Evolutionary conservation across 2,113 vertebrate species (phyloP).

Genomic region (Vimba vimba): DNA sequence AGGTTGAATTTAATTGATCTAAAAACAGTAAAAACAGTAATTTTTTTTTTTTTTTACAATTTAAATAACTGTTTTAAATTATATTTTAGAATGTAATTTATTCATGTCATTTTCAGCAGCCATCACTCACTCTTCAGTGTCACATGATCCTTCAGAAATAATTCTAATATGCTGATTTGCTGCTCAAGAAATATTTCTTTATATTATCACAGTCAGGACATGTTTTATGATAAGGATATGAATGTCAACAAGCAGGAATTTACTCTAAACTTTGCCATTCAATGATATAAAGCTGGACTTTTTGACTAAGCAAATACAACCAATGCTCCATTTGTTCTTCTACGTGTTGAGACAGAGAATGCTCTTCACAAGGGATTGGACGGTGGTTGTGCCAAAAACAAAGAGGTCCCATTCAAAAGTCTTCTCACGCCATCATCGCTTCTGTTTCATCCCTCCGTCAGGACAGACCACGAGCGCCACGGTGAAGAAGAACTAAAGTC

Average conservation of each 20-base stretch:
- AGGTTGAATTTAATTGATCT: not conserved
- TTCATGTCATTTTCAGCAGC: not conserved
- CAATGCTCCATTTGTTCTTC: not conserved
- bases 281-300: not conserved
- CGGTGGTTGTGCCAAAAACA: not conserved
- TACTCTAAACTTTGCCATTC: not conserved
- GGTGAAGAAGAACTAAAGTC: slow-evolving; percentile 17
- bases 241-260: not conserved
- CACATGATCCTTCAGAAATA: not conserved
- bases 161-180: not conserved
- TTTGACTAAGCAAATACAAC: not conserved
- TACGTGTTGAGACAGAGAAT: not conserved
- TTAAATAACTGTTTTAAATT: not conserved
- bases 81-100: not conserved
- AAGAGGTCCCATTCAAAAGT: not conserved
- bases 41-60: not conserved
- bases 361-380: not conserved
- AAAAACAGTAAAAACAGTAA: not conserved
- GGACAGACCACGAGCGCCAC: not conserved
- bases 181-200: not conserved
- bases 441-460: slow-evolving; percentile 2
- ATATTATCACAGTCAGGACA: not conserved
- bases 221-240: not conserved
- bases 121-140: not conserved
- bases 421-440: not conserved